These are phyloP conservation scores for Thaleichthys pacificus DNA, from an alignment of 2,797 vertebrate genomes.

Conservation along the genomic window DNA sequence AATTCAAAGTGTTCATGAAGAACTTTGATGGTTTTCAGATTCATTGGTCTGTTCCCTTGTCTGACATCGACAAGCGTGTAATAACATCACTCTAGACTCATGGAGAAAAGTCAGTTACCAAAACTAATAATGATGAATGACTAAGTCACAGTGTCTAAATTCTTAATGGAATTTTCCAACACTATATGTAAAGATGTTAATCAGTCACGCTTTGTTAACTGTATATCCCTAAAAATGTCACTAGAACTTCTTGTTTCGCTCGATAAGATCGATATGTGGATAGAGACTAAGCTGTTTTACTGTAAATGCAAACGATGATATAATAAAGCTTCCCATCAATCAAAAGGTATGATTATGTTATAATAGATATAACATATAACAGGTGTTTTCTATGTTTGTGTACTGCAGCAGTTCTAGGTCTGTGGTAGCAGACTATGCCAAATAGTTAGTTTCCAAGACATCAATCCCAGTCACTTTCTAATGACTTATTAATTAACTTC, in stretches of 20 bases:
- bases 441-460: constrained; percentile 68
- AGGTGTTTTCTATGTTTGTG: neutral
- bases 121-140: constrained; percentile 50
- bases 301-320: neutral
- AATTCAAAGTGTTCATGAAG: constrained; percentile 30
- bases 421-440: constrained; percentile 45
- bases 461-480: constrained; percentile 76
- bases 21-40: constrained; percentile 35
- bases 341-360: neutral
- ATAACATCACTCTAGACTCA: constrained; percentile 40
- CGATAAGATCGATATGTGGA: too few relatives aligned
- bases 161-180: constrained; percentile 39
- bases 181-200: constrained; percentile 36
- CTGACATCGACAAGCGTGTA: constrained; percentile 46
- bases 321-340: neutral
- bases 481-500: constrained; percentile 80
- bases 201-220: constrained; percentile 32
- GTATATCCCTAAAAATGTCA: neutral
- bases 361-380: too few relatives aligned
- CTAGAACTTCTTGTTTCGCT: too few relatives aligned
- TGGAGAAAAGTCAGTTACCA: constrained; percentile 32
- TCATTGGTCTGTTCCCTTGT: constrained; percentile 36
- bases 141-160: constrained; percentile 30
- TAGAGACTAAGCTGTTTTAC: too few relatives aligned
- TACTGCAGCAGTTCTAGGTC: neutral